Evolutionary conservation across 2,888 invertebrate species (phyloP).

Genomic region (Thereva unica): DNA sequence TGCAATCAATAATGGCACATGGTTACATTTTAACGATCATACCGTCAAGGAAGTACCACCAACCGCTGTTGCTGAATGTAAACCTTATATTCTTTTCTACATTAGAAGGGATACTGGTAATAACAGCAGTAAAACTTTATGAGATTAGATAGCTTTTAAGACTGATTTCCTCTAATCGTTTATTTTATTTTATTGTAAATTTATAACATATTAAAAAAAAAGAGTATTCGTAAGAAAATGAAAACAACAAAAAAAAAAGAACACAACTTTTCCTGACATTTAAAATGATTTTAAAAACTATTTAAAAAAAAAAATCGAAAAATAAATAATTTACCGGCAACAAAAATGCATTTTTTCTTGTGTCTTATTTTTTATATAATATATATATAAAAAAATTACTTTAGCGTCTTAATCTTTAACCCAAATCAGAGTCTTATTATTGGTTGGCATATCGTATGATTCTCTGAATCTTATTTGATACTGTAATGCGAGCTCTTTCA

Average conservation of each 20-base stretch:
- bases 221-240: conserved; percentile 4
- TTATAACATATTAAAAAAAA: conserved; percentile 12
- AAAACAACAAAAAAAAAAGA: background rate
- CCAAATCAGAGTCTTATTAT: conserved; percentile 85
- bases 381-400: too few species aligned
- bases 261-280: background rate
- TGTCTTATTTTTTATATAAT: background rate
- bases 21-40: conserved; percentile 88
- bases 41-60: conserved; percentile 67
- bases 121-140: conserved; percentile 36
- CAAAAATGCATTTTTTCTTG: background rate
- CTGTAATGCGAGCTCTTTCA: conserved; percentile 62
- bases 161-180: conserved; percentile 37
- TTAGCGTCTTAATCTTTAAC: conserved; percentile 42
- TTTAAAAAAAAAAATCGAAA: conserved; percentile 1
- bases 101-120: conserved; percentile 65
- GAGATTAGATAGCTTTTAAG: conserved; percentile 41
- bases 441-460: conserved; percentile 80
- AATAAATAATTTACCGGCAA: conserved; percentile 15
- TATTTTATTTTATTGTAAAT: conserved; percentile 30
- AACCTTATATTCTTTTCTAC: conserved; percentile 85
- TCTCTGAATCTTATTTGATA: conserved; percentile 73
- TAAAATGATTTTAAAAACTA: background rate
- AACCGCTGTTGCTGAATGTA: conserved; percentile 73
- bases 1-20: conserved; percentile 76